Conservation (phyloP, 2,113 vertebrate genomes). For the Vulpes lagopus region DNA sequence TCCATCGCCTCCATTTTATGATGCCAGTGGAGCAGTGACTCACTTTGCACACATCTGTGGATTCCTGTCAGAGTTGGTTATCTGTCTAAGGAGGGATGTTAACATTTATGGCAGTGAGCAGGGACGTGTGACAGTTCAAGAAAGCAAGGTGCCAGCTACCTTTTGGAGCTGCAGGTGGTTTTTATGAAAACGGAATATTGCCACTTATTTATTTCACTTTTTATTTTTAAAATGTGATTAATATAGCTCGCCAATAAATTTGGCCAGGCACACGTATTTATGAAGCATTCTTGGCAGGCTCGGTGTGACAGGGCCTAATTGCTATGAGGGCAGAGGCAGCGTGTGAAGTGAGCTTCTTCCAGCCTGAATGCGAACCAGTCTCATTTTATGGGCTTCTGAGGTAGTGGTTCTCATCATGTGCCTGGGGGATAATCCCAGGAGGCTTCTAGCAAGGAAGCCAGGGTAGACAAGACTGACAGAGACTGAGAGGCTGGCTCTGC, state of each 20-base stretch:
- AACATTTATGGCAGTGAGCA: neutral
- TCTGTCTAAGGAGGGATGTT: neutral
- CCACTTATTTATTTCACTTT: conserved; percentile 65
- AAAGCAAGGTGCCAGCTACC: conserved; percentile 12
- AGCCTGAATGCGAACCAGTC: neutral
- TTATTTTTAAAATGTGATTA: conserved; percentile 61
- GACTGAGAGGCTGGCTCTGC: neutral
- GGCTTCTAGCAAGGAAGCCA: neutral
- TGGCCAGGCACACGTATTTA: neutral
- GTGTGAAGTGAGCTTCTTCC: neutral
- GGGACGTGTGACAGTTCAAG: neutral
- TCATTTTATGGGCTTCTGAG: neutral
- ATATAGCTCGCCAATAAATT: conserved; percentile 24
- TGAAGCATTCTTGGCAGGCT: conserved; percentile 1
- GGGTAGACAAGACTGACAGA: rapidly evolving
- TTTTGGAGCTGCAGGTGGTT: neutral
- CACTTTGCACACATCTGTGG: neutral
- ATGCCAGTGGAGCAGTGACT: neutral
- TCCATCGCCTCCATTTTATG: neutral
- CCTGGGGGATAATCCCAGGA: neutral
- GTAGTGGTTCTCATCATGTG: rapidly evolving
- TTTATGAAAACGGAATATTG: conserved; percentile 55
- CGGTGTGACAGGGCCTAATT: neutral
- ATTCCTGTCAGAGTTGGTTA: conserved; percentile 14
- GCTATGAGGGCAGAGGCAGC: neutral